Evolutionary conservation across 1,140 invertebrate genomes (phyloP).

Genomic region (Zaprionus davidi): DNA sequence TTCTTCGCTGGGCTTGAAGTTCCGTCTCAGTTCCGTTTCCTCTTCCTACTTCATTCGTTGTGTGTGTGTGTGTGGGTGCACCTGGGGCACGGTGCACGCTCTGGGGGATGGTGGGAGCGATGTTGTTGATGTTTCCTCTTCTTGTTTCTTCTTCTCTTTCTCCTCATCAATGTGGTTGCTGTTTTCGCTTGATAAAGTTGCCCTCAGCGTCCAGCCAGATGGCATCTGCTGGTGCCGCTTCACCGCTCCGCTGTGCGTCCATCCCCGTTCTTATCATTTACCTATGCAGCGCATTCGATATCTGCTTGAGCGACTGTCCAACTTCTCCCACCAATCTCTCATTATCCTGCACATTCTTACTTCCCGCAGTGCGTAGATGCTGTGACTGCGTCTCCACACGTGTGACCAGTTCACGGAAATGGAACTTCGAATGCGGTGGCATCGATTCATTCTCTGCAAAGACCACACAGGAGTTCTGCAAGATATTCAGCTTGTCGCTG

Average conservation of each 20-base stretch:
- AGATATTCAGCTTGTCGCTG: slow-evolving; percentile 92
- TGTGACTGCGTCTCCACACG: slow-evolving; percentile 92
- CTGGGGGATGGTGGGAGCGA: slow-evolving; percentile 68
- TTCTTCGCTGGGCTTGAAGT: slow-evolving; percentile 76
- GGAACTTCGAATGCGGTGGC: slow-evolving; percentile 94
- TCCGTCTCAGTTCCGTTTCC: slow-evolving; percentile 24
- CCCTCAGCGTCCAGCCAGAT: slow-evolving; percentile 82
- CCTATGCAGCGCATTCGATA: slow-evolving; percentile 92
- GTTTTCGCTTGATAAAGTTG: slow-evolving; percentile 80
- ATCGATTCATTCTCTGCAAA: slow-evolving; percentile 89
- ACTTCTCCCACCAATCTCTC: slow-evolving; percentile 89
- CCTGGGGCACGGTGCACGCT: slow-evolving; percentile 7
- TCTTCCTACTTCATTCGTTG: slow-evolving; percentile 23
- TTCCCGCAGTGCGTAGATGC: slow-evolving; percentile 89
- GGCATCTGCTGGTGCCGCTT: slow-evolving; percentile 44
- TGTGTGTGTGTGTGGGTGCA: slow-evolving; percentile 17
- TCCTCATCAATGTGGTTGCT: slow-evolving; percentile 24
- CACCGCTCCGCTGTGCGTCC: slow-evolving; percentile 59
- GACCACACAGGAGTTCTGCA: slow-evolving; percentile 91
- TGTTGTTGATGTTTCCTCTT: slow-evolving; percentile 15
- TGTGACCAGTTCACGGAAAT: slow-evolving; percentile 93
- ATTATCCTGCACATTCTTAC: slow-evolving; percentile 89
- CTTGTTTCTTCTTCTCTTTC: neutral
- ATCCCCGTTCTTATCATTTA: slow-evolving; percentile 86
- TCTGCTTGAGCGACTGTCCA: slow-evolving; percentile 92